These are phyloP conservation scores for Muscicapa adusta DNA, from an alignment of 2,113 vertebrate species.

Conservation along the genomic window DNA sequence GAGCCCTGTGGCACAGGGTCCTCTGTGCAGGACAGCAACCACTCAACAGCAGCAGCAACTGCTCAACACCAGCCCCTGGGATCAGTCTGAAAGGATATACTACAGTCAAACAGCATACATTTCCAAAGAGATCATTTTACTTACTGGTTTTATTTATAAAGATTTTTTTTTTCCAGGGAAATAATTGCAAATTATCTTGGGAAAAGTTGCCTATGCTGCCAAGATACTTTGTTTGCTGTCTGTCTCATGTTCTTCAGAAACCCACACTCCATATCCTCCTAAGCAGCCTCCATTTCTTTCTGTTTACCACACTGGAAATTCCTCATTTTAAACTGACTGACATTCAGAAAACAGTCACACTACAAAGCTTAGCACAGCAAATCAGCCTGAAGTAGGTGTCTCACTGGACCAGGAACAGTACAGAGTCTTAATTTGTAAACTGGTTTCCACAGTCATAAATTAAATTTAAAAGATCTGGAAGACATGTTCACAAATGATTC, in stretches of 20 bases:
- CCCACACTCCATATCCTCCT: neutral
- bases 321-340: neutral
- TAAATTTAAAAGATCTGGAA: neutral
- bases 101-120: neutral
- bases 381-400: neutral
- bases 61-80: neutral
- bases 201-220: neutral
- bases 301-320: neutral
- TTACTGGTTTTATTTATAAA: neutral
- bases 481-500: neutral
- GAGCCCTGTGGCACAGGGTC: neutral
- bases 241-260: neutral
- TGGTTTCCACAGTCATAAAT: neutral
- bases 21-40: neutral
- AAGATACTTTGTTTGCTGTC: slow-evolving; percentile 10
- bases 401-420: neutral
- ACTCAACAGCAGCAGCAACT: too few species aligned
- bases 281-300: neutral
- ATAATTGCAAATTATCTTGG: neutral
- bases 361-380: neutral
- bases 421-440: neutral
- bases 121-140: neutral
- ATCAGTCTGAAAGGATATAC: neutral
- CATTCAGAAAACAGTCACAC: neutral
- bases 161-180: neutral